These are phyloP conservation scores for Atethmia centrago DNA, from an alignment of 2,888 invertebrate species.

Conservation along the genomic window DNA sequence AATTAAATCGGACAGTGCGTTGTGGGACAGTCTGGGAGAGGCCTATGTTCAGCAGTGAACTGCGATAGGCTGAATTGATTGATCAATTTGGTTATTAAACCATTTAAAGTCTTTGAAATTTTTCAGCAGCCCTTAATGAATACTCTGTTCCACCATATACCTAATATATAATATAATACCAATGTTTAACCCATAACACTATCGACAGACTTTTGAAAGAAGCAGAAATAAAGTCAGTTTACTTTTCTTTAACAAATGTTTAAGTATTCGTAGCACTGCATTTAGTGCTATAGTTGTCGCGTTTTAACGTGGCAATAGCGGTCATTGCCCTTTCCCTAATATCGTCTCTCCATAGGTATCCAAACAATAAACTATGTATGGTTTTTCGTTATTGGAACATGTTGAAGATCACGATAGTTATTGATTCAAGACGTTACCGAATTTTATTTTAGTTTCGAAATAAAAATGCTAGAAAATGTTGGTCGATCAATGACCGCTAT, in stretches of 20 bases:
- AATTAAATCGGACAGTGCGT: too few relatives aligned
- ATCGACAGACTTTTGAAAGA: conserved; percentile 1
- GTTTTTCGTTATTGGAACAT: not conserved
- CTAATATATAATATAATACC: not conserved
- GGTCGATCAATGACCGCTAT: too few relatives aligned
- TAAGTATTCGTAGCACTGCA: not conserved
- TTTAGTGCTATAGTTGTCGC: not conserved
- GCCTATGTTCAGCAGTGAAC: not conserved
- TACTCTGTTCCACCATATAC: not conserved
- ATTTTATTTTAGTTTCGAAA: not conserved
- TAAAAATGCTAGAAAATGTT: too few relatives aligned
- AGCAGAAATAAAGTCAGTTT: not conserved
- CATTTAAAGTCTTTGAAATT: not conserved
- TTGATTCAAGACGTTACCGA: not conserved
- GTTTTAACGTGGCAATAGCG: not conserved
- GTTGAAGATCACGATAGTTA: not conserved
- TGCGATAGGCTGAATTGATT: not conserved
- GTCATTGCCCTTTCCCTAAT: not conserved
- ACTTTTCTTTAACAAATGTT: not conserved
- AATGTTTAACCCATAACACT: not conserved
- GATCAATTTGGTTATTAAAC: not conserved
- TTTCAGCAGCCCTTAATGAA: not conserved
- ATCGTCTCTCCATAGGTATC: not conserved
- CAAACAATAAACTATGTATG: not conserved
- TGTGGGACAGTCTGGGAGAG: not conserved